Evolutionary conservation across 2,797 vertebrate genomes (phyloP), one percentile per base, ranked within the genome.

Genomic region (Myiothlypis coronata): DNA sequence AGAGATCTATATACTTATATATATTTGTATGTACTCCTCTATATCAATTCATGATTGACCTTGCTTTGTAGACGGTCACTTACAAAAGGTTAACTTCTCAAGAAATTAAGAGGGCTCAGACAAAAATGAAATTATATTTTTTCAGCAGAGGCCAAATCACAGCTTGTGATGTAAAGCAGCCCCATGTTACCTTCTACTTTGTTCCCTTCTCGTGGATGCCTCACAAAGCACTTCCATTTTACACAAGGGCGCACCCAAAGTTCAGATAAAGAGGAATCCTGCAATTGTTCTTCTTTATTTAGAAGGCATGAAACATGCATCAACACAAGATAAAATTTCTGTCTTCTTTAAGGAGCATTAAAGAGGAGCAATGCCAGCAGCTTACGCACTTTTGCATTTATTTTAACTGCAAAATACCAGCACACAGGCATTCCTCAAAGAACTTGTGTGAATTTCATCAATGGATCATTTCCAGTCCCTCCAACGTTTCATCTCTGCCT

Each of bases 191-290:
- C 63, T 69, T 67, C 88, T 50, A 67, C 34, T 94, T 81, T 83
- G 72, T 83, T 90, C 68, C 76, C 12, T 57, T 87, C 74, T 70
- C 5, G 6, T 11, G 46, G 44, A 55, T 34, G n/a, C 80, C 56
- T 95, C 74, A 93, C 87, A 89, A 88, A 96, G 68, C 74, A 61
- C 52, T 94, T 80, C 41, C 74, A 94, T 94, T 91, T 94, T 83
- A 87, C 46, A 93, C 44, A 76, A 56, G 79, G 87, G 52, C 2
- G 24, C 43, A 84, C 49, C 83, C 85, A 21, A 94, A 90, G 89
- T 94, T 93, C 65, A 84, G 70, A 84, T 90, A 89, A 82, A 89
- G 65, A 93, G 34, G 77, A 94, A 82, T 57, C 68, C 52, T 81
- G 52, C 57, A 68, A 70, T 84, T 91, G 72, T 64, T 75, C 6